Evolutionary conservation across 2,888 invertebrate genomes (phyloP), one percentile per base, ranked within the genome.

Genomic region (Stramonita haemastoma): DNA sequence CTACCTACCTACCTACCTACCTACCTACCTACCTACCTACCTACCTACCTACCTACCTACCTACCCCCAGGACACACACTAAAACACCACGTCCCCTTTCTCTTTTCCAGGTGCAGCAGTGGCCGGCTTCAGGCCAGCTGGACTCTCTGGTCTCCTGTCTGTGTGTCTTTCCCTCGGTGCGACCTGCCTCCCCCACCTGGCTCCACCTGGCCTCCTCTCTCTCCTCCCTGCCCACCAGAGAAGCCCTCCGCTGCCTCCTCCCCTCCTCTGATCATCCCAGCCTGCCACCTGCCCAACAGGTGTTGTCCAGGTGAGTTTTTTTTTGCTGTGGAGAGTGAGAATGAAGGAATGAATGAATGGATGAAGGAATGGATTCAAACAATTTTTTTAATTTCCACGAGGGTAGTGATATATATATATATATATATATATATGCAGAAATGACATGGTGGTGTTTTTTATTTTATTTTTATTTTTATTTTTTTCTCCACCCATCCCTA

Each of bases 101-200:
- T 19, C 6, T 6, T 15, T 8, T 15, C 81, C 81, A 89, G 87
- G 79, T 84, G 84, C 34, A 88, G 89, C 86, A 89, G 66, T 79
- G 83, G 60, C 46, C 83, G 86, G 34, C 86, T 90, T 56, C 87
- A 22, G 34, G 83, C 13, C 29, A 89, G 83, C 89, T 90, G 90
- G 89, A 86, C 19, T n/a, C 17, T 15, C 26, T 89, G 34, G 86
- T 92, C 1, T 26, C 88, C 15, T 60, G 70, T 29, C 90, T 93
- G 60, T 92, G 92, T 83, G 92, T 90, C 85, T 94, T 93, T 88
- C 94, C 94, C 81, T 91, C 92, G 26, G 87, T 94, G 88, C 90
- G 91, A 73, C 17, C 8, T 13, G 15, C 86, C 26, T 70, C 89
- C 46, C 93, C 93, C 13, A 90, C 91, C 79, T 92, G 92, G 77